Evolutionary conservation across 2,113 vertebrate species (phyloP), one percentile per base, ranked within the genome.

Genomic region (Tichodroma muraria): DNA sequence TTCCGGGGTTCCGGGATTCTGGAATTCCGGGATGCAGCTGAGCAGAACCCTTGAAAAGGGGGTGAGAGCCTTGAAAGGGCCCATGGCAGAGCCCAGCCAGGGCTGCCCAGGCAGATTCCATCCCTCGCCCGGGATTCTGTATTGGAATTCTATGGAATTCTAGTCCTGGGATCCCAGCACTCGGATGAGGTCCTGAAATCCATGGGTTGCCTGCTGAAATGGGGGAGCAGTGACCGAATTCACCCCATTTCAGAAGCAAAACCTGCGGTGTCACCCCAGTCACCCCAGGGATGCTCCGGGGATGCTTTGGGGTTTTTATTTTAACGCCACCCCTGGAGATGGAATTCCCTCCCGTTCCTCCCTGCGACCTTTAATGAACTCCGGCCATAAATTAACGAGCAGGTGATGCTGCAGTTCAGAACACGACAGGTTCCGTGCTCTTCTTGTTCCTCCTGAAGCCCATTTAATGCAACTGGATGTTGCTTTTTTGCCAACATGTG

Each of bases 81-180:
- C 2, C 25, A 1, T 1, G 17, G 44, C 69, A 42, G 30, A 47
- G 60, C 38, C 12, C 54, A 8, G 2, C 3, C 1, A 37, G 37
- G 49, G 35, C 22, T 71, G 0, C n/a, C n/a, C n/a, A 16, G 17
- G 75, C 57, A 42, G 5, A 22, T 77, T 8, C 68, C 37, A 24
- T 10, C 23, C 47, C 52, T 2, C 4, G 14, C 17, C 38, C 44
- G 38, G 37, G 17, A 59, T 56, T 21, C 15, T 6, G 5, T 2
- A 2, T 1, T 25, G 42, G 49, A 30, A 88, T 64, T 42, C 31
- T 5, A 0, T 40, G 42, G 49, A n/a, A 88, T 64, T 49, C 31
- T 3, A 0, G 0, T 12, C 6, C 50, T 22, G 6, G 20, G 30
- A 18, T 17, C n/a, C 17, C 2, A 6, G 15, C 18, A 5, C 20